Evolutionary conservation across 2,113 vertebrate species (phyloP).

Genomic region (Eubucco bourcierii): DNA sequence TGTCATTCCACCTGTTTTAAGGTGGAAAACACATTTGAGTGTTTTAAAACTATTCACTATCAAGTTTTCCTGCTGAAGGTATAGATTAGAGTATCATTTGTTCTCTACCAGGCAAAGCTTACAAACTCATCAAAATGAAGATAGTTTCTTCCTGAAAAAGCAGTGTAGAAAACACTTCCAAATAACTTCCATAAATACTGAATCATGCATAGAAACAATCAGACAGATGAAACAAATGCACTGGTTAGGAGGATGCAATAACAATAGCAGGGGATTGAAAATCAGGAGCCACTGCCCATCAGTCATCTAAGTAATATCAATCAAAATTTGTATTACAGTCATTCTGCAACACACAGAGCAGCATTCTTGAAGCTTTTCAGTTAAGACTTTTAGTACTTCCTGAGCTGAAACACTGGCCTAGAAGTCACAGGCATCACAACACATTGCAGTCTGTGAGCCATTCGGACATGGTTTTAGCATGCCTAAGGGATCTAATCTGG

Average conservation of each 20-base stretch:
- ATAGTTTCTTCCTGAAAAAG: not conserved
- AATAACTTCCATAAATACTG: not conserved
- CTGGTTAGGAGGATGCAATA: not conserved
- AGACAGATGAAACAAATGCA: not conserved
- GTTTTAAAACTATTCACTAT: not conserved
- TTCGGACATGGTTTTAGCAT: not conserved
- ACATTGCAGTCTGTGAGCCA: not conserved
- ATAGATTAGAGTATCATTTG: not conserved
- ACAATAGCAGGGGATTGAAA: not conserved
- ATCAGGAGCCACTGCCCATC: not conserved
- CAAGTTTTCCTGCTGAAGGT: not conserved
- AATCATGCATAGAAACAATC: not conserved
- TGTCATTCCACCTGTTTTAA: not conserved
- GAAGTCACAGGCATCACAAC: not conserved
- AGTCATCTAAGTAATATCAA: not conserved
- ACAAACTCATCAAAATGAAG: not conserved
- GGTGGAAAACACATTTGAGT: not conserved
- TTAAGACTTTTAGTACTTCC: not conserved
- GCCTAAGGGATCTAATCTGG: not conserved
- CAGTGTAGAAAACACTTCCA: not conserved
- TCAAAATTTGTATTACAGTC: not conserved
- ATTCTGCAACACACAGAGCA: not conserved
- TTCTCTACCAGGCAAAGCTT: not conserved
- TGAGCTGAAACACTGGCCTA: not conserved
- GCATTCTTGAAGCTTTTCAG: not conserved